Evolutionary conservation across 2,113 vertebrate genomes (phyloP), one percentile per base, ranked within the genome.

Genomic region (Anolis carolinensis): DNA sequence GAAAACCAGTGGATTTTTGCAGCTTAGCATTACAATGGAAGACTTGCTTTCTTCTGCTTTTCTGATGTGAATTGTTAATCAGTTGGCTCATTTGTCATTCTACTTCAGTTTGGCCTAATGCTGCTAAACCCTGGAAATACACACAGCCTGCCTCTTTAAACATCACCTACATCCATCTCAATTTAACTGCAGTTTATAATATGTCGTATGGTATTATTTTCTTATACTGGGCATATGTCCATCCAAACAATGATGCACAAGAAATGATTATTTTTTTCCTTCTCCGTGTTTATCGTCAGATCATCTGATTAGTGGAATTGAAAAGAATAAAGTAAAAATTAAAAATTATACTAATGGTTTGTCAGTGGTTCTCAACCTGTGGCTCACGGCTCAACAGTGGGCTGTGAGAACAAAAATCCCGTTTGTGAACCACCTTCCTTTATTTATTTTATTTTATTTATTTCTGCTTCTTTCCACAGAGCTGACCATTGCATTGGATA

Each of bases 331-430:
- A 23, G 30, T n/a, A 44, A 4, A 13, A 25, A 18, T n/a, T 30
- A 52, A 50, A 82, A 55, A 21, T 23, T 3, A 0, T 18, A 0
- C 2, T 0, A 0, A 4, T 73, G 34, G 65, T n/a, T n/a, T n/a
- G n/a, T n/a, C n/a, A n/a, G n/a, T n/a, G n/a, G n/a, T n/a, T n/a
- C n/a, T n/a, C n/a, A n/a, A n/a, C n/a, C n/a, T n/a, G n/a, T n/a
- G n/a, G n/a, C n/a, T n/a, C n/a, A n/a, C n/a, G n/a, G n/a, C n/a
- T n/a, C n/a, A n/a, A n/a, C n/a, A n/a, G n/a, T n/a, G n/a, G n/a
- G n/a, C n/a, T n/a, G n/a, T n/a, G n/a, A n/a, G n/a, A n/a, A n/a
- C n/a, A n/a, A n/a, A n/a, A n/a, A n/a, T n/a, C n/a, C n/a, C n/a
- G n/a, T n/a, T n/a, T n/a, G n/a, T n/a, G n/a, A n/a, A n/a, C n/a